These are phyloP conservation scores for Apotomis capreana DNA, from an alignment of 2,888 invertebrate genomes.

Conservation along the genomic window DNA sequence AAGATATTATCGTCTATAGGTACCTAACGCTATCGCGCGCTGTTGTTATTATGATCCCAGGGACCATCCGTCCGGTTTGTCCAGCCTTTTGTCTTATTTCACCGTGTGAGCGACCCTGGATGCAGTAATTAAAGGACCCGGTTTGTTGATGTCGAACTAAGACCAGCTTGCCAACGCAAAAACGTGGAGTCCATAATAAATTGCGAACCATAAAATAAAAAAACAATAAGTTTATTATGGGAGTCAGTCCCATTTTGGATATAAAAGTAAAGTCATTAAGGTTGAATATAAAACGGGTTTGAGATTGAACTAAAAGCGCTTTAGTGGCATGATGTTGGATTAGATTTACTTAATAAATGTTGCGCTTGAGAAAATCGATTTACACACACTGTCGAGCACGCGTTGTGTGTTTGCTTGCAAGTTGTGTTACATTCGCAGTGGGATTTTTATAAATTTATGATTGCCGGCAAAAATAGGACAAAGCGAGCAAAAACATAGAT, in stretches of 20 bases:
- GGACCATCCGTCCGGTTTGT: conserved; percentile 28
- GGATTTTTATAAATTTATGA: too few species aligned
- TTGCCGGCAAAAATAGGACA: too few species aligned
- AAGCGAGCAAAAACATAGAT: too few species aligned
- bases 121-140: conserved; percentile 35
- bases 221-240: background rate
- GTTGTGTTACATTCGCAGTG: background rate
- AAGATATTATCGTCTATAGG: too few species aligned
- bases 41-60: conserved; percentile 17
- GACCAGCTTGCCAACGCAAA: conserved; percentile 15
- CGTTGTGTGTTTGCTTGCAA: background rate
- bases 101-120: conserved; percentile 36
- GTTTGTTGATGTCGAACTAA: conserved; percentile 26
- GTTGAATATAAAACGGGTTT: background rate
- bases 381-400: conserved; percentile 2
- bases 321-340: background rate
- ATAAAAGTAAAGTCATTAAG: background rate
- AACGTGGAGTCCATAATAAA: conserved; percentile 21
- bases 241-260: background rate
- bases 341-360: background rate
- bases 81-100: conserved; percentile 36
- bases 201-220: background rate
- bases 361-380: conserved; percentile 13
- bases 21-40: too few species aligned
- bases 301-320: background rate